A percentile compares a stretch with the other conserved stretches of the same genome.
Conservation (phyloP, 2,888 invertebrate genomes). For the Catocala sponsa region DNA sequence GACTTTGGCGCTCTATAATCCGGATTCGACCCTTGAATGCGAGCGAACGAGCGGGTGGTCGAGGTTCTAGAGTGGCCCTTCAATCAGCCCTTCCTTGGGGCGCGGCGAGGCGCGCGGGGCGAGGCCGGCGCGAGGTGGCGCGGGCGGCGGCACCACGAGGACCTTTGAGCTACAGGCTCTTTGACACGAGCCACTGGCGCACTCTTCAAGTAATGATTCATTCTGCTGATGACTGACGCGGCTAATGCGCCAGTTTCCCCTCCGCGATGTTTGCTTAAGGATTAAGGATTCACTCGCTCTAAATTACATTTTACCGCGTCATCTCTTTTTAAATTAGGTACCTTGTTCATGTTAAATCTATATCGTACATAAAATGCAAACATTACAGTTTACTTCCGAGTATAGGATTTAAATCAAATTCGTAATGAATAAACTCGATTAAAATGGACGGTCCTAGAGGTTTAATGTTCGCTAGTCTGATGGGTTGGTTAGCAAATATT, state of each 20-base stretch:
- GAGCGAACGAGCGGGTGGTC: conserved; percentile 86
- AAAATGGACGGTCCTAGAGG: not conserved
- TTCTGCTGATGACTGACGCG: conserved; percentile 87
- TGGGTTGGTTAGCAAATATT: not conserved
- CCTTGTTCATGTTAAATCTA: conserved; percentile 46
- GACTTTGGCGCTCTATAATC: conserved; percentile 86
- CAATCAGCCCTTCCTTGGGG: conserved; percentile 85
- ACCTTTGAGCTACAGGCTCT: conserved; percentile 86
- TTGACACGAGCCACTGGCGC: conserved; percentile 87
- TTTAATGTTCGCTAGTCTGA: not conserved
- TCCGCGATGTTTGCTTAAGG: conserved; percentile 75
- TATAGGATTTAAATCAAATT: conserved; percentile 17
- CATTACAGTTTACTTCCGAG: conserved; percentile 22
- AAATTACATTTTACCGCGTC: conserved; percentile 65
- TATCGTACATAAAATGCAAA: conserved; percentile 37
- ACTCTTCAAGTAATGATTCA: conserved; percentile 88
- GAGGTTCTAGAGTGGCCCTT: conserved; percentile 87
- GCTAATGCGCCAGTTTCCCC: conserved; percentile 82
- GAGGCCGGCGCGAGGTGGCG: conserved; percentile 53
- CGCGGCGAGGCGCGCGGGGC: conserved; percentile 69
- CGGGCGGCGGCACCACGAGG: conserved; percentile 68
- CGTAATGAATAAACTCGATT: not conserved
- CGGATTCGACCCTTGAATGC: conserved; percentile 86
- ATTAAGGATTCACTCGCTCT: conserved; percentile 67
- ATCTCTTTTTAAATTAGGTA: conserved; percentile 58